Conservation (phyloP, 2,113 vertebrate genomes). For the Microcebus jonahi region DNA sequence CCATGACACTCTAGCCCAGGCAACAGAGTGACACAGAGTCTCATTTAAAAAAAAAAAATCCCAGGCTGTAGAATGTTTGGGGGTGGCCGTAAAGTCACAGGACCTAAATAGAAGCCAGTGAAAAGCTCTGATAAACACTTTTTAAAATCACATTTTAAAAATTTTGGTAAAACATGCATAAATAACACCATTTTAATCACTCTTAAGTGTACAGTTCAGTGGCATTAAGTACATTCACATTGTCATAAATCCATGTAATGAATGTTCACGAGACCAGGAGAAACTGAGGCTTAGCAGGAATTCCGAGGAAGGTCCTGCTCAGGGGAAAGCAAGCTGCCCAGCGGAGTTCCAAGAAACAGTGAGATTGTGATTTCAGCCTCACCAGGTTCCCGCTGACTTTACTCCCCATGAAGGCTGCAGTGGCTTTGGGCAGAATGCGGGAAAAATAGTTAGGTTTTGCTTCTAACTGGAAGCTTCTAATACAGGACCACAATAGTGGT, state of each 20-base stretch:
- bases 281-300: background rate
- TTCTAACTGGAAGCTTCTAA: background rate
- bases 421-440: background rate
- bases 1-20: too few species aligned
- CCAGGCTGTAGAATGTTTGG: background rate
- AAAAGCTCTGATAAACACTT: background rate
- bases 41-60: background rate
- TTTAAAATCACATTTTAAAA: background rate
- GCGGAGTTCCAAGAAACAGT: fast-evolving
- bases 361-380: background rate
- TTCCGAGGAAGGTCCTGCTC: background rate
- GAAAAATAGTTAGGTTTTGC: background rate
- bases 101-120: background rate
- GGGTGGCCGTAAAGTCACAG: background rate
- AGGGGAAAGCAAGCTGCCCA: background rate
- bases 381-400: background rate
- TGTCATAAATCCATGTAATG: fast-evolving
- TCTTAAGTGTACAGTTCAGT: fast-evolving
- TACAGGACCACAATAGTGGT: background rate
- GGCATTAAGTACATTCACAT: background rate
- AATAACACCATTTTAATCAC: background rate
- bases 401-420: background rate
- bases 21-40: too few species aligned
- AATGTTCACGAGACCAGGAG: background rate
- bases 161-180: background rate